Evolutionary conservation across 2,113 vertebrate genomes (phyloP).

Genomic region (Tragelaphus imberbis): DNA sequence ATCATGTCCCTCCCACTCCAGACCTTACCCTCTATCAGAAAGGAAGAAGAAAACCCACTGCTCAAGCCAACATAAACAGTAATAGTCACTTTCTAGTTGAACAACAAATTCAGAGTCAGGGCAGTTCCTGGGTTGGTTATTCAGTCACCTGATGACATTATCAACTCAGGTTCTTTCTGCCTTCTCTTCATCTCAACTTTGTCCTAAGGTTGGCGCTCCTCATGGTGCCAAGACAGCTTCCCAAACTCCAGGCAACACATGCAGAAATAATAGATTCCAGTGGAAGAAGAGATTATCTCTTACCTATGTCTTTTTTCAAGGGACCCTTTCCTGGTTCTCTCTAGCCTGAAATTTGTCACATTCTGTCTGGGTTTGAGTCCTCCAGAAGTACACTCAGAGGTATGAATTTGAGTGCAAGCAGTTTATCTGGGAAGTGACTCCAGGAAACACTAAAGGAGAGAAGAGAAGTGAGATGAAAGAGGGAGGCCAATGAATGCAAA

Average conservation of each 20-base stretch:
- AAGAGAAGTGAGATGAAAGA: not conserved
- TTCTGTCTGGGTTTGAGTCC: not conserved
- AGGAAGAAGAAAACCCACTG: not conserved
- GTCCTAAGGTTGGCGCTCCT: not conserved
- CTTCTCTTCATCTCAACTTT: not conserved
- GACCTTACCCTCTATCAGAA: not conserved
- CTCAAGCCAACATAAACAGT: not conserved
- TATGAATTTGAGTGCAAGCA: not conserved
- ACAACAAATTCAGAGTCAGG: not conserved
- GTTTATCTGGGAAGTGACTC: not conserved
- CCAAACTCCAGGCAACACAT: not conserved
- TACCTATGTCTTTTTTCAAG: not conserved
- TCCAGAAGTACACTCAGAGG: not conserved
- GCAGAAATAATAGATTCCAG: not conserved
- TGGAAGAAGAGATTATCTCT: not conserved
- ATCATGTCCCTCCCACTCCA: not conserved
- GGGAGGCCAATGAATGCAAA: not conserved
- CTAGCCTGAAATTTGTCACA: not conserved
- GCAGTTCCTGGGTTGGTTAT: not conserved
- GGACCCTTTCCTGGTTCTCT: not conserved
- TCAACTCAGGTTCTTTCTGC: not conserved
- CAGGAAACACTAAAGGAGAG: not conserved
- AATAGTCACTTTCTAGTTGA: not conserved
- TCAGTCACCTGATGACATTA: not conserved
- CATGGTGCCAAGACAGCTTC: not conserved